Conservation (phyloP, 2,113 vertebrate genomes). For the Rhinolophus sinicus region DNA sequence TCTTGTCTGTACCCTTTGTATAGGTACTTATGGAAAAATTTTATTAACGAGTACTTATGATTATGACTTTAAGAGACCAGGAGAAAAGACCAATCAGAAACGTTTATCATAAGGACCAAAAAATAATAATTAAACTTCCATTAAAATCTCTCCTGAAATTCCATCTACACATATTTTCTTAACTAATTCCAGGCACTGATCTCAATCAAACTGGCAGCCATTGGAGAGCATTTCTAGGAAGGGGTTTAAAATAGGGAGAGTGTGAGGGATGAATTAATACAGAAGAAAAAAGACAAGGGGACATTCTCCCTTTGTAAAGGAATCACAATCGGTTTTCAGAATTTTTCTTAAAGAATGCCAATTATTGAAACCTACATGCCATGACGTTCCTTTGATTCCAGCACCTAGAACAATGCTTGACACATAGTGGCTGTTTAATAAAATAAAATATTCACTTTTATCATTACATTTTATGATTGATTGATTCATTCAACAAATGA, state of each 20-base stretch:
- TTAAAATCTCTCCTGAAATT: slow-evolving; percentile 8
- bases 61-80: slow-evolving; percentile 25
- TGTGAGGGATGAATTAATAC: neutral
- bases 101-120: neutral
- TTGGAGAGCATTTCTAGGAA: neutral
- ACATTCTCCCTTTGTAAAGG: neutral
- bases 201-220: neutral
- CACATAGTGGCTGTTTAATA: neutral
- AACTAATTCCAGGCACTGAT: neutral
- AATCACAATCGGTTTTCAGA: neutral
- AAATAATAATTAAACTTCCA: neutral
- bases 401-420: neutral
- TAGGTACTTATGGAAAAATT: neutral
- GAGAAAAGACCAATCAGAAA: slow-evolving; percentile 17
- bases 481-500: neutral
- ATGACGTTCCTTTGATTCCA: neutral
- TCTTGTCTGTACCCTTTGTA: slow-evolving; percentile 20
- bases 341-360: slow-evolving; percentile 10
- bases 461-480: neutral
- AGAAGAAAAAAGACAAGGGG: neutral
- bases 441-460: slow-evolving; percentile 25
- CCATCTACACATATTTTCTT: neutral
- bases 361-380: neutral
- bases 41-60: slow-evolving; percentile 1
- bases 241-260: neutral